Base-by-base conservation (phyloP, 2,113 vertebrate species). In the Istiophorus platypterus region DNA sequence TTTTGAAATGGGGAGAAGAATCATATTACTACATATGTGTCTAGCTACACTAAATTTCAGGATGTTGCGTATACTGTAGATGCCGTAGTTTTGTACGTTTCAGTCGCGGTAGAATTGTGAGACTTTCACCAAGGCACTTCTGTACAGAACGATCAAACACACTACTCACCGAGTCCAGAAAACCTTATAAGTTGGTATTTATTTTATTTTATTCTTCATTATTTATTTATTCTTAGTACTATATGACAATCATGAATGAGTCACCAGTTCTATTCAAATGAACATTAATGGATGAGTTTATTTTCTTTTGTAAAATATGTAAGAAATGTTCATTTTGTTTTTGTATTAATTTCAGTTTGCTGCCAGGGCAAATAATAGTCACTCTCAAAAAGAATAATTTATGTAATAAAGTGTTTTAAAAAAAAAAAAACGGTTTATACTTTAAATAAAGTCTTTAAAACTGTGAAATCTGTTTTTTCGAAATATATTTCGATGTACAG, bases 371-470 rank as follows among this genome's bases (percentile, higher is more conserved):
- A 97, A 98, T 96, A 97, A 95, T 98, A 99, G 98, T 97, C 97
- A 97, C 97, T 97, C 96, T 97, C 96, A 96, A 93, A 98, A 98
- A 95, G 66, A 95, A 92, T 98, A 97, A 98, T 98, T 99, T 99
- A 99, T 99, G 98, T 98, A 99, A 98, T 96, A 98, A 99, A 98
- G 97, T 98, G 97, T 99, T 99, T 99, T 89, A 91, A 98, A 90
- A 91, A 94, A 91, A 98, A 90, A 91, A 98, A 91, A 98, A 96
- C 96, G 96, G 97, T 99, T 99, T 99, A 98, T 99, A 99, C 97
- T 98, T 99, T 95, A 99, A 99, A 99, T 99, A 99, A 99, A 99
- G 98, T 99, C 97, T 98, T 98, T 99, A 99, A 99, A 99, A 99
- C 97, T 97, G 97, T 99, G 98, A 97, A 98, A 95, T 92, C 96